A percentile compares a stretch with the other conserved stretches of the same genome.
Evolutionary conservation across 1,140 invertebrate species (phyloP).

Genomic region (Lasioglossum albipes): DNA sequence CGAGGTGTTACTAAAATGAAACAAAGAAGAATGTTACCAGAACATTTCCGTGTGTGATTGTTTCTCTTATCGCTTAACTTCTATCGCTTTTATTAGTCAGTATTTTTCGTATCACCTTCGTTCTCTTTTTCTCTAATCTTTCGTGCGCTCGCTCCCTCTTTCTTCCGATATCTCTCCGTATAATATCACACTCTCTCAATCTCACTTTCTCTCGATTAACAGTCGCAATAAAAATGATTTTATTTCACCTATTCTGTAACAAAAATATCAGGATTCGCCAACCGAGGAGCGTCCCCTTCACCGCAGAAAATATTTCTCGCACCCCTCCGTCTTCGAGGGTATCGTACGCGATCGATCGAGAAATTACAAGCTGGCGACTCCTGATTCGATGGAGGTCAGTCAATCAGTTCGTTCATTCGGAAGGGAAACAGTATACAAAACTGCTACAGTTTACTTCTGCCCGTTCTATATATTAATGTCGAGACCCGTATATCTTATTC

Average conservation of each 20-base stretch:
- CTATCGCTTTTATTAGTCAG: slow-evolving; percentile 44
- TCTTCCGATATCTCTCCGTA: slow-evolving; percentile 8
- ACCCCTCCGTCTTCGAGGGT: not conserved
- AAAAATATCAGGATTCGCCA: slow-evolving; percentile 38
- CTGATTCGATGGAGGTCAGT: not conserved
- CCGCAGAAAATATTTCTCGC: not conserved
- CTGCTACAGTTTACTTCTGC: not conserved
- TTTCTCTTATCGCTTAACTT: not conserved
- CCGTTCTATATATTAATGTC: not conserved
- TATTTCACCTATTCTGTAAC: slow-evolving; percentile 64
- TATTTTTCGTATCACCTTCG: slow-evolving; percentile 58
- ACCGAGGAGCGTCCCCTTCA: not conserved
- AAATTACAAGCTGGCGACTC: not conserved
- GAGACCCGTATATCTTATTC: not conserved
- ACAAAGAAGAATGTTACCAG: slow-evolving; percentile 21
- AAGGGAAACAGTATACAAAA: not conserved
- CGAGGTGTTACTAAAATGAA: slow-evolving; percentile 22
- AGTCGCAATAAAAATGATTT: slow-evolving; percentile 64
- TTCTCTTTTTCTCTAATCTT: slow-evolving; percentile 51
- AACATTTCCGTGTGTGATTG: slow-evolving; percentile 27
- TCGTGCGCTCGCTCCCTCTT: slow-evolving; percentile 52
- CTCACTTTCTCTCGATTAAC: slow-evolving; percentile 52
- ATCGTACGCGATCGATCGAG: not conserved
- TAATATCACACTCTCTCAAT: slow-evolving; percentile 33
- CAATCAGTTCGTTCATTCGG: slow-evolving; percentile 18